Conservation (phyloP, 2,888 invertebrate genomes). For the Drosophila greeni region DNA sequence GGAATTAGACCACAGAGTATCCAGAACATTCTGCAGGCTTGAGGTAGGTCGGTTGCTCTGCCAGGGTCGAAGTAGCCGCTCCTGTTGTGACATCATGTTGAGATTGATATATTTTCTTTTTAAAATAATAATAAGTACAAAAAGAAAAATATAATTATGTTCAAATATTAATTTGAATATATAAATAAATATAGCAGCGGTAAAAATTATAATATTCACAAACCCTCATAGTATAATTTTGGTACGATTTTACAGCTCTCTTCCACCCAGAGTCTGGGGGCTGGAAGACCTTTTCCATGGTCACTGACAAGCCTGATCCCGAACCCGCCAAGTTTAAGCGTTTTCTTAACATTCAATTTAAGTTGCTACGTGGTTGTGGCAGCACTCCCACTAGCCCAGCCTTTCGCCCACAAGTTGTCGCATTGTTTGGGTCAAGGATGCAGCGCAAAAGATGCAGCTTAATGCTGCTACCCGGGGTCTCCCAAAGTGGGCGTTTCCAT, state of each 20-base stretch:
- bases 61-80: conserved; percentile 8
- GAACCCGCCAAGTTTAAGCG: not conserved
- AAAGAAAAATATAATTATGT: too few species aligned
- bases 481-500: conserved; percentile 21
- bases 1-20: conserved; percentile 1
- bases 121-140: too few species aligned
- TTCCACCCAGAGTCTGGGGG: conserved; percentile 37
- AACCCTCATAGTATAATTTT: too few species aligned
- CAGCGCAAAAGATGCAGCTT: conserved; percentile 39
- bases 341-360: conserved; percentile 22
- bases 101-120: not conserved
- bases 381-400: conserved; percentile 3
- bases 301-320: conserved; percentile 39
- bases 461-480: conserved; percentile 33
- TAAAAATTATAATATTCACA: too few species aligned
- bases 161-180: too few species aligned
- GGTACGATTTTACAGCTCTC: too few species aligned
- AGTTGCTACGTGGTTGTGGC: conserved; percentile 23
- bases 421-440: conserved; percentile 72
- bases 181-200: too few species aligned
- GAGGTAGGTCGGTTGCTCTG: not conserved
- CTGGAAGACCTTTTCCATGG: conserved; percentile 56
- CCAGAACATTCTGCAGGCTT: conserved; percentile 1
- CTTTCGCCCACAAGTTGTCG: conserved; percentile 54
- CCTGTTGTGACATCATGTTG: conserved; percentile 13